phyloP scores from a whole-genome alignment of 2,888 invertebrate species.

The Aromia moschata region DNA sequence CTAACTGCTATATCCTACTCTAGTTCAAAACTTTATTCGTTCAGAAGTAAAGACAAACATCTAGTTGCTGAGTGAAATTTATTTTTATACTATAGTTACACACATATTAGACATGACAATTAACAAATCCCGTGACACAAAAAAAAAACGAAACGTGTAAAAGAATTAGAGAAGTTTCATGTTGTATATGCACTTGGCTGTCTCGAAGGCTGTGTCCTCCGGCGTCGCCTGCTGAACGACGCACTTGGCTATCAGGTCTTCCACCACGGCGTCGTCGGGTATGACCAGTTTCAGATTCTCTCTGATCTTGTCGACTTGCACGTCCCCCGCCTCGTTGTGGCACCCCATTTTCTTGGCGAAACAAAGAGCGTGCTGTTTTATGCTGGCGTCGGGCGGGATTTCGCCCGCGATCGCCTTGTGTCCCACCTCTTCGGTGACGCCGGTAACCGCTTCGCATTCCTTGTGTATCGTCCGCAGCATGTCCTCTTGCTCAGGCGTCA shows the following conservation, averaged over 20 bases:
- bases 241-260: constrained; percentile 32
- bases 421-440: constrained; percentile 37
- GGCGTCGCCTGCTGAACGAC: constrained; percentile 20
- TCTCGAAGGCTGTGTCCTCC: constrained; percentile 33
- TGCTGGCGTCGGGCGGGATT: constrained; percentile 39
- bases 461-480: constrained; percentile 35
- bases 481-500: constrained; percentile 46
- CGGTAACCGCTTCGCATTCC: constrained; percentile 38
- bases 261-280: constrained; percentile 13
- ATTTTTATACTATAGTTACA: too few relatives aligned
- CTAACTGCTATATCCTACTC: too few relatives aligned
- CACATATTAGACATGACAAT: too few relatives aligned
- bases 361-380: constrained; percentile 41
- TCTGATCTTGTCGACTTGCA: constrained; percentile 39
- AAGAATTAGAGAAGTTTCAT: background rate
- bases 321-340: constrained; percentile 45
- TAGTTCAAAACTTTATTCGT: too few relatives aligned
- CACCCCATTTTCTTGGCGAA: constrained; percentile 44
- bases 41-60: too few relatives aligned
- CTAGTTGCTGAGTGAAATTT: too few relatives aligned
- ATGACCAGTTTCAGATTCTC: constrained; percentile 30
- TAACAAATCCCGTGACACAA: too few relatives aligned
- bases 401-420: constrained; percentile 35
- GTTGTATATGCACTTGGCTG: constrained; percentile 34
- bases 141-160: background rate